Evolutionary conservation across 2,888 invertebrate species (phyloP), one percentile per base, ranked within the genome.

Genomic region (Amphipoea lucens): DNA sequence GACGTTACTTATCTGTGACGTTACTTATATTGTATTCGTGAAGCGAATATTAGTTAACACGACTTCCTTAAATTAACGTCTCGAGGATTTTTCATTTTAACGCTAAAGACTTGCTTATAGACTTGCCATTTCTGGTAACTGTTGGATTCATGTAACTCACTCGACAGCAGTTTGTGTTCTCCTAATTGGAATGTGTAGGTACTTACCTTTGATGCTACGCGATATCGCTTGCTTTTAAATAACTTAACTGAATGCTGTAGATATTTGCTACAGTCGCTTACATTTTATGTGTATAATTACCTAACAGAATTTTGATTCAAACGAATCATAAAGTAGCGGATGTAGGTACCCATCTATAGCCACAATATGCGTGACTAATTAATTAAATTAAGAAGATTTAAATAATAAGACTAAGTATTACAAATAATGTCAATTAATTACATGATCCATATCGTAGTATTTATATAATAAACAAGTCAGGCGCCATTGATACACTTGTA

Each of bases 391-490:
- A 63, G 45, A 57, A 57, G 45, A 40, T 62, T 54, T 23, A 6
- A 78, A 62, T 54, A 62, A 42, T 40, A 76, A 42, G 1, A 70
- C 29, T 29, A 29, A 29, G 29, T 57, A 51, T 45, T 36, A 40
- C 29, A 42, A 74, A 84, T 63, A 71, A 68, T 72, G 36, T n/a
- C n/a, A 73, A 51, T 82, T 76, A 85, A 83, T 83, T 72, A 66
- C 72, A 66, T 81, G 76, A 73, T 76, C 57, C 45, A 6, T 79
- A 79, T 54, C 80, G 17, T 36, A 48, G 4, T 75, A 36, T 67
- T 51, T 40, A 57, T 40, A 11, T 45, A 65, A 57, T 29, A 62
- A 73, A 48, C 71, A 81, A 69, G 54, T 79, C 70, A 62, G 42
- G 51, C 6, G 62, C 62, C 51, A 75, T 68, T 36, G 23, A 85